A percentile compares a stretch with the other conserved stretches of the same genome.
These are phyloP conservation scores for Platerodrilus igneus DNA, from an alignment of 2,888 invertebrate species.

Conservation along the genomic window DNA sequence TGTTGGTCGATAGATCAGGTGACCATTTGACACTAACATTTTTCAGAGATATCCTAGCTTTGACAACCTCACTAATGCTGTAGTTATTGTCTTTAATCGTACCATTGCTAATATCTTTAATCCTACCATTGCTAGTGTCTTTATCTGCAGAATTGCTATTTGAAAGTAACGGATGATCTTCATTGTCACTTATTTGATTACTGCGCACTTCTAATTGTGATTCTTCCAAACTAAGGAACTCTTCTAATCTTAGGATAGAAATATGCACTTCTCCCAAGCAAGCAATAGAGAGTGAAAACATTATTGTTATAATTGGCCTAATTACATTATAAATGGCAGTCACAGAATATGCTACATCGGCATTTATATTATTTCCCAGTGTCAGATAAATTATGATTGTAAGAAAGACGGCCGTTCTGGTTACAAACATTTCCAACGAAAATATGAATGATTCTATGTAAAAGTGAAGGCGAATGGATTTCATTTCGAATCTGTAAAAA, in stretches of 20 bases:
- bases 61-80: not conserved
- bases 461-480: conserved; percentile 67
- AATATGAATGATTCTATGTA: conserved; percentile 72
- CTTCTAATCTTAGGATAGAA: conserved; percentile 66
- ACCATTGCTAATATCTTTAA: too few species aligned
- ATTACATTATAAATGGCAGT: conserved; percentile 90
- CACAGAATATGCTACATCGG: conserved; percentile 82
- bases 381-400: conserved; percentile 75
- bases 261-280: conserved; percentile 77
- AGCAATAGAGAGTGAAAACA: conserved; percentile 82
- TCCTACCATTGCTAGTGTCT: too few species aligned
- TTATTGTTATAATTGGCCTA: conserved; percentile 82
- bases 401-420: conserved; percentile 80
- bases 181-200: too few species aligned
- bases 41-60: conserved; percentile 49
- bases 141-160: too few species aligned
- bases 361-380: conserved; percentile 66
- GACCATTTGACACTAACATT: conserved; percentile 63
- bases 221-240: conserved; percentile 53
- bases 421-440: conserved; percentile 83
- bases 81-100: too few species aligned
- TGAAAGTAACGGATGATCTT: too few species aligned
- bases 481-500: conserved; percentile 61
- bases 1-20: not conserved
- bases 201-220: too few species aligned